Evolutionary conservation across 1,140 invertebrate genomes (phyloP).

Genomic region (Dermatophagoides farinae): DNA sequence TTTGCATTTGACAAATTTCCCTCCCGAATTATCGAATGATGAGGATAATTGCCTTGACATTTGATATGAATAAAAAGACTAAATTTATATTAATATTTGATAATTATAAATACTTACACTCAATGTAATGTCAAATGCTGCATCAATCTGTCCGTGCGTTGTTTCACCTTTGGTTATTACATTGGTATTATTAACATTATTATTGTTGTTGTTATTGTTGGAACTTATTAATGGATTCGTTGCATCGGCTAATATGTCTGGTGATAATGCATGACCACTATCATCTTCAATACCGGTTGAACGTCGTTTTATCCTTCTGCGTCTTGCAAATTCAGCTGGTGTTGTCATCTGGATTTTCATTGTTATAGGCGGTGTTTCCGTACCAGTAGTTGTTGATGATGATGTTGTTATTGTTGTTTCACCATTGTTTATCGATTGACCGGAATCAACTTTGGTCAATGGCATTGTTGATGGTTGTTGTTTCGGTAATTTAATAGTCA

Average conservation of each 20-base stretch:
- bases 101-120: neutral
- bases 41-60: too few relatives aligned
- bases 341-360: neutral
- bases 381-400: neutral
- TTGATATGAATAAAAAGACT: neutral
- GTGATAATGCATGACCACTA: neutral
- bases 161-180: neutral
- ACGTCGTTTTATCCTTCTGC: conserved; percentile 3
- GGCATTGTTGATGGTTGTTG: neutral
- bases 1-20: neutral
- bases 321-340: neutral
- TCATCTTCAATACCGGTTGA: conserved; percentile 9
- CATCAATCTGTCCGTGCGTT: neutral
- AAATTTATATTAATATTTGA: neutral
- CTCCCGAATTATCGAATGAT: too few relatives aligned
- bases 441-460: neutral
- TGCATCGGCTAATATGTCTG: neutral
- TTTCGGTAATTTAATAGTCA: conserved; percentile 2
- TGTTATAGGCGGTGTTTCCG: neutral
- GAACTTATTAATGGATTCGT: neutral
- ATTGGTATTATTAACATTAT: neutral
- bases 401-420: neutral
- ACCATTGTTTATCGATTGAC: neutral
- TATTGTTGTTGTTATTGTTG: neutral
- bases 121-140: neutral